These are phyloP conservation scores for Hypsibius dujardini DNA, from an alignment of 1,140 invertebrate genomes.

Conservation along the genomic window DNA sequence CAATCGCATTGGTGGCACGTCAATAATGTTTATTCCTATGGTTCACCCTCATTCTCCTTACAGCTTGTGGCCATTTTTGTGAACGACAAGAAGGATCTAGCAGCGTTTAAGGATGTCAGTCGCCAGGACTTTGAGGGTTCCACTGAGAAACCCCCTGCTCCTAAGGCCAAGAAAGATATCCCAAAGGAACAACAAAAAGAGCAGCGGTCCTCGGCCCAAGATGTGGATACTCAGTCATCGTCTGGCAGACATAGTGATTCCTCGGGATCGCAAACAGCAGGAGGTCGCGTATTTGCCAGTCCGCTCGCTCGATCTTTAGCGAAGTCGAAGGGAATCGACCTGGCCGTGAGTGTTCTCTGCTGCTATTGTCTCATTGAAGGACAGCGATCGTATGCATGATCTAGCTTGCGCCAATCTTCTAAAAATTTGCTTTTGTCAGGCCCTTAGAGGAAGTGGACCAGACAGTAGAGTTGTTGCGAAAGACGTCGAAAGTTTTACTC, in stretches of 20 bases:
- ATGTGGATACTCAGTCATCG: too few relatives aligned
- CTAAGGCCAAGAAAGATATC: background rate
- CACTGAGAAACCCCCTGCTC: too few relatives aligned
- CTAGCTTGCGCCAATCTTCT: too few relatives aligned
- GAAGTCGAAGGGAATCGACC: slow-evolving; percentile 48
- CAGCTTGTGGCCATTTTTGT: slow-evolving; percentile 35
- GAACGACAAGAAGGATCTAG: slow-evolving; percentile 29
- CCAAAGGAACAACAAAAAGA: background rate
- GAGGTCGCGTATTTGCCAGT: slow-evolving; percentile 62
- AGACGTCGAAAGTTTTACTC: slow-evolving; percentile 47
- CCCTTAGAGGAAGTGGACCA: slow-evolving; percentile 57
- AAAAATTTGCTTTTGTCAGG: slow-evolving; percentile 34
- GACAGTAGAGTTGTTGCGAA: slow-evolving; percentile 67
- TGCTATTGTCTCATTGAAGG: background rate
- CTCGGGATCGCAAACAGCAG: slow-evolving; percentile 24
- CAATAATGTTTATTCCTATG: background rate
- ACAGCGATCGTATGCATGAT: background rate
- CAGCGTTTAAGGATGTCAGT: slow-evolving; percentile 32
- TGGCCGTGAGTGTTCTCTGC: slow-evolving; percentile 42
- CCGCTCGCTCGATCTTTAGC: slow-evolving; percentile 79
- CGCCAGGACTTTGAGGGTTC: slow-evolving; percentile 6
- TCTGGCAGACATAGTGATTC: too few relatives aligned
- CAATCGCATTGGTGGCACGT: too few relatives aligned
- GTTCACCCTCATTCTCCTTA: slow-evolving; percentile 19
- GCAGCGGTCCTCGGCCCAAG: background rate